Conservation (phyloP, 1,140 invertebrate species). For the Popillia japonica region DNA sequence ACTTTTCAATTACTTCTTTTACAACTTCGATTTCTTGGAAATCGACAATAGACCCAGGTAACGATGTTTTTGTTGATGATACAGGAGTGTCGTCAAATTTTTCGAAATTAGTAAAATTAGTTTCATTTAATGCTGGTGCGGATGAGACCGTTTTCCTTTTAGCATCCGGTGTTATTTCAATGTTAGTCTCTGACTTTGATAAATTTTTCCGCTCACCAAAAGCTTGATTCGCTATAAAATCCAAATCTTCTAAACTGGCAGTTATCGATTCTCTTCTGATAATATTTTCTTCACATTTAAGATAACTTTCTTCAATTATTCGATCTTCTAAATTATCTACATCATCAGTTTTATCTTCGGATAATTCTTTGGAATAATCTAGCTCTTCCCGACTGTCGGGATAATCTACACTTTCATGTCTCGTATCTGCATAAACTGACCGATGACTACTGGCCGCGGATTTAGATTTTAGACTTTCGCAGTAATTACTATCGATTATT, state of each 20-base stretch:
- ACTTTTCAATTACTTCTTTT: constrained; percentile 38
- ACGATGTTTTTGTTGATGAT: constrained; percentile 6
- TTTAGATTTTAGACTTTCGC: constrained; percentile 31
- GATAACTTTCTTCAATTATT: constrained; percentile 2
- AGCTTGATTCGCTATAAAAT: constrained; percentile 41
- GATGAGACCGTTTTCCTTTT: constrained; percentile 52
- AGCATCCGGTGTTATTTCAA: constrained; percentile 39
- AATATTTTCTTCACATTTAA: constrained; percentile 12
- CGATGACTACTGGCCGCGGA: neutral
- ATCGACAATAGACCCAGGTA: constrained; percentile 41
- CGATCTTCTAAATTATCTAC: neutral
- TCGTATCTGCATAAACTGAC: neutral
- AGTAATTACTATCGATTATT: constrained; percentile 37
- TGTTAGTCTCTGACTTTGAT: constrained; percentile 42
- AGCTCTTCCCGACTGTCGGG: constrained; percentile 28
- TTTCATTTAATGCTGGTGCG: constrained; percentile 53
- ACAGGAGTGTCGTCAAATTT: constrained; percentile 27
- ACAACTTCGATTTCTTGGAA: constrained; percentile 36
- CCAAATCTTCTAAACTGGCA: constrained; percentile 45
- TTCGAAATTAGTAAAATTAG: constrained; percentile 34
- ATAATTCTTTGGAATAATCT: neutral
- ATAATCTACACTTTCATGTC: constrained; percentile 33
- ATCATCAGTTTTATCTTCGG: constrained; percentile 1
- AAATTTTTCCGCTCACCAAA: constrained; percentile 42
- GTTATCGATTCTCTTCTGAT: constrained; percentile 20